phyloP scores from a whole-genome alignment of 2,888 invertebrate genomes.

The Cosmorhoe ocellata region DNA sequence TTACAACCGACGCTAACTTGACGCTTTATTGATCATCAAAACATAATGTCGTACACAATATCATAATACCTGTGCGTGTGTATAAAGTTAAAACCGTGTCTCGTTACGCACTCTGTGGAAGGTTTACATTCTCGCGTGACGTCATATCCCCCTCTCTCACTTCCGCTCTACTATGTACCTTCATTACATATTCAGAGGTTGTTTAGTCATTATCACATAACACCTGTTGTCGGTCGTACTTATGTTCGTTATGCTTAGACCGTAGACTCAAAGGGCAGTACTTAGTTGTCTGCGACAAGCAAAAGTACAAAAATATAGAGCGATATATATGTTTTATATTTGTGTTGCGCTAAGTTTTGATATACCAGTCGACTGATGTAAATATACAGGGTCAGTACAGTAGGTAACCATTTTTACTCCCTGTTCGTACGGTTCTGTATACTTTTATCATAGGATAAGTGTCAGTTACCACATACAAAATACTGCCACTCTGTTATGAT shows the following conservation, averaged over 20 bases:
- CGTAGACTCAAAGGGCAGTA: conserved; percentile 10
- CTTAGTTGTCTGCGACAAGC: neutral
- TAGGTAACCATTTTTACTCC: too few species aligned
- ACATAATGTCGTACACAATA: conserved; percentile 33
- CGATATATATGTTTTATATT: too few species aligned
- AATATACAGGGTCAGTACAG: too few species aligned
- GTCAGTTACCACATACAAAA: too few species aligned
- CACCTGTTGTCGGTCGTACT: conserved; percentile 70
- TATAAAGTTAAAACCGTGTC: conserved; percentile 36
- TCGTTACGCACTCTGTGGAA: conserved; percentile 35
- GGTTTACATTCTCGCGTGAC: conserved; percentile 42
- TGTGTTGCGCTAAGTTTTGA: too few species aligned
- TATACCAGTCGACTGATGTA: too few species aligned
- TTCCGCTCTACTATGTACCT: conserved; percentile 43
- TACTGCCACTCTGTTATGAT: too few species aligned
- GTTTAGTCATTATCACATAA: conserved; percentile 76
- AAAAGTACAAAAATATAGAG: neutral
- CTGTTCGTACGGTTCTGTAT: too few species aligned
- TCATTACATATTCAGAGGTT: conserved; percentile 76
- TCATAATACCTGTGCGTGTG: conserved; percentile 22
- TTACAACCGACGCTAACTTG: conserved; percentile 6
- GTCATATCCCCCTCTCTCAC: conserved; percentile 42
- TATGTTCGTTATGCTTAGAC: conserved; percentile 40
- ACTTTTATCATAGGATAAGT: too few species aligned
- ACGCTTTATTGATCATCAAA: conserved; percentile 34